These are phyloP conservation scores for Cavia porcellus DNA, from an alignment of 2,113 vertebrate species.

Conservation along the genomic window DNA sequence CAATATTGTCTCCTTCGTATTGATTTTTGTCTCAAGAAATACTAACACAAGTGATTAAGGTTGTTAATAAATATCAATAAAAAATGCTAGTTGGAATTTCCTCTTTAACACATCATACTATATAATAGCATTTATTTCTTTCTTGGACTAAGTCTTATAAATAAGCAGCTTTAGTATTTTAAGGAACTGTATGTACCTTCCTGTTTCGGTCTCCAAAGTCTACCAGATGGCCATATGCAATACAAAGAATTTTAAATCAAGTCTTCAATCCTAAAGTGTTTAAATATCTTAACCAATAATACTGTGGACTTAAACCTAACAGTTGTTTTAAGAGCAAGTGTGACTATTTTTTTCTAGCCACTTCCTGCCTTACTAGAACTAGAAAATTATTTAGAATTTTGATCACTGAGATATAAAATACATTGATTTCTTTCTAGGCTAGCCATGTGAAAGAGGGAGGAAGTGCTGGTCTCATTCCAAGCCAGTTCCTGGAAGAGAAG, in stretches of 20 bases:
- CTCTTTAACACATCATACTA: background rate
- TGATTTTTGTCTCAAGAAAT: background rate
- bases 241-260: background rate
- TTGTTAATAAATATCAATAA: background rate
- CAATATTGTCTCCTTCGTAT: background rate
- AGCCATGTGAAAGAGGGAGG: slow-evolving; percentile 94
- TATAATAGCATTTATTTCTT: slow-evolving; percentile 21
- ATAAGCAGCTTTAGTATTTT: slow-evolving; percentile 15
- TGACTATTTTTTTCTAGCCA: slow-evolving; percentile 34
- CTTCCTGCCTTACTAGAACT: slow-evolving; percentile 33
- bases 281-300: slow-evolving; percentile 36
- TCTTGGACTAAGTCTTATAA: slow-evolving; percentile 9
- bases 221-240: background rate
- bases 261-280: background rate
- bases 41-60: background rate
- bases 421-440: slow-evolving; percentile 88
- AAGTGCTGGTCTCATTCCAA: slow-evolving; percentile 97
- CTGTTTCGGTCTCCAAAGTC: background rate
- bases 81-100: background rate
- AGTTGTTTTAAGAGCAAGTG: background rate
- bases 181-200: background rate
- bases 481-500: slow-evolving; percentile 99
- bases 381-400: slow-evolving; percentile 62
- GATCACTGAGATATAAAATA: slow-evolving; percentile 46
- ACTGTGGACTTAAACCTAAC: slow-evolving; percentile 41